phyloP scores from a whole-genome alignment of 2,888 invertebrate genomes.

The Drosophila pseudotalamancana region DNA sequence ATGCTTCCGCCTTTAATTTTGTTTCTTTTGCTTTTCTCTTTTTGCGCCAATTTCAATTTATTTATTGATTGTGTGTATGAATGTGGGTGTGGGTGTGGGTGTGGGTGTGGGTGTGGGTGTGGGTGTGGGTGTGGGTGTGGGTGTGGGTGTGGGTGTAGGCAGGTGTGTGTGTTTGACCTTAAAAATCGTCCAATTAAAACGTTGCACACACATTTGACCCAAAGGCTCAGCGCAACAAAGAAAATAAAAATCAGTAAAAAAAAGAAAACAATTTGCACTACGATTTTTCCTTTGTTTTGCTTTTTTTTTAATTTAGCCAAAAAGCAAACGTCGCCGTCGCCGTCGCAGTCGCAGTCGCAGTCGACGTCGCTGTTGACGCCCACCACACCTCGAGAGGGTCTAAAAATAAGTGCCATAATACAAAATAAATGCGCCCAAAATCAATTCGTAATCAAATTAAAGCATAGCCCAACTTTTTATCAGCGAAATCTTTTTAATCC shows the following conservation, averaged over 20 bases:
- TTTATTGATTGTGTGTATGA: constrained; percentile 60
- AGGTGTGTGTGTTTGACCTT: constrained; percentile 25
- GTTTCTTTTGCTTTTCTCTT: background rate
- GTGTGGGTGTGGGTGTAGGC: constrained; percentile 6
- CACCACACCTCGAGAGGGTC: constrained; percentile 26
- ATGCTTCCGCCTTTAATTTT: constrained; percentile 39
- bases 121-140: constrained; percentile 44
- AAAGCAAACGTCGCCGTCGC: background rate
- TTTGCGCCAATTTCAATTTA: constrained; percentile 48
- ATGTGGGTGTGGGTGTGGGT: constrained; percentile 5
- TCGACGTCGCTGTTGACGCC: constrained; percentile 7
- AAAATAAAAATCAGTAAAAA: background rate
- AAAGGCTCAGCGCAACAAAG: background rate
- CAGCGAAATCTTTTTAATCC: constrained; percentile 1
- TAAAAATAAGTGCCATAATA: constrained; percentile 48
- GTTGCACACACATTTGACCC: constrained; percentile 1
- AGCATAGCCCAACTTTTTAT: constrained; percentile 10
- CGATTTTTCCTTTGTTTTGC: constrained; percentile 12
- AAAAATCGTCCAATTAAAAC: constrained; percentile 36
- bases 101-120: constrained; percentile 6
- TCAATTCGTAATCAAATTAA: constrained; percentile 36
- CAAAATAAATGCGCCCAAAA: constrained; percentile 27
- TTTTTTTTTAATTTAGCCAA: background rate
- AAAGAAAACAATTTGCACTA: constrained; percentile 20
- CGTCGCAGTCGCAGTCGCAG: constrained; percentile 13